A percentile compares a stretch with the other conserved stretches of the same genome.
Conservation (phyloP, 2,797 vertebrate species). For the Artibeus jamaicensis region DNA sequence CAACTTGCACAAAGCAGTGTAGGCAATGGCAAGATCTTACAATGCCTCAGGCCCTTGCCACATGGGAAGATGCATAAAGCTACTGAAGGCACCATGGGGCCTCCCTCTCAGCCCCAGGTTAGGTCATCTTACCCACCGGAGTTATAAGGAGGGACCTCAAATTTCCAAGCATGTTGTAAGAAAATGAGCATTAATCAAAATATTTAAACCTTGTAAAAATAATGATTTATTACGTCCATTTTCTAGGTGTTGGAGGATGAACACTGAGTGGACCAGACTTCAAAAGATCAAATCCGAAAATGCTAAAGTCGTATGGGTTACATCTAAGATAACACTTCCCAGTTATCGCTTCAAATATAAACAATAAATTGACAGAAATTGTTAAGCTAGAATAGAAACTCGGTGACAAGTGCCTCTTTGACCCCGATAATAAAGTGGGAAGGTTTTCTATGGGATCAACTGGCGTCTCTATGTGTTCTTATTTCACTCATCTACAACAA, state of each 20-base stretch:
- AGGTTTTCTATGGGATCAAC: neutral
- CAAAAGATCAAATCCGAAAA: neutral
- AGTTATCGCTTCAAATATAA: neutral
- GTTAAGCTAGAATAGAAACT: neutral
- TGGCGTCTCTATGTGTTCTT: neutral
- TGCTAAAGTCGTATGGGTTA: neutral
- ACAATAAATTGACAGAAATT: neutral
- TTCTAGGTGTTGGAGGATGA: neutral
- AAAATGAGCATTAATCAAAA: neutral
- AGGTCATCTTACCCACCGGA: neutral
- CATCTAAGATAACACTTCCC: neutral
- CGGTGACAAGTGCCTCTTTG: neutral
- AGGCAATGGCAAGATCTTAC: neutral
- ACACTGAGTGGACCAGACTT: neutral
- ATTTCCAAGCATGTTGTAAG: neutral
- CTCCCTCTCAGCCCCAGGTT: neutral
- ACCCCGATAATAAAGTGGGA: constrained; percentile 32
- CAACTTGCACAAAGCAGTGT: constrained; percentile 9
- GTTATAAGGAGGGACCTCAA: neutral
- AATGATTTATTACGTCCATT: neutral
- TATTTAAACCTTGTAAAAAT: neutral
- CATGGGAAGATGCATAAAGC: neutral
- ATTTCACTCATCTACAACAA: constrained; percentile 32
- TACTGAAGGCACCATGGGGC: neutral
- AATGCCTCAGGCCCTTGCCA: neutral